phyloP scores from a whole-genome alignment of 2,888 invertebrate species.

The Pristionchus entomophagus region DNA sequence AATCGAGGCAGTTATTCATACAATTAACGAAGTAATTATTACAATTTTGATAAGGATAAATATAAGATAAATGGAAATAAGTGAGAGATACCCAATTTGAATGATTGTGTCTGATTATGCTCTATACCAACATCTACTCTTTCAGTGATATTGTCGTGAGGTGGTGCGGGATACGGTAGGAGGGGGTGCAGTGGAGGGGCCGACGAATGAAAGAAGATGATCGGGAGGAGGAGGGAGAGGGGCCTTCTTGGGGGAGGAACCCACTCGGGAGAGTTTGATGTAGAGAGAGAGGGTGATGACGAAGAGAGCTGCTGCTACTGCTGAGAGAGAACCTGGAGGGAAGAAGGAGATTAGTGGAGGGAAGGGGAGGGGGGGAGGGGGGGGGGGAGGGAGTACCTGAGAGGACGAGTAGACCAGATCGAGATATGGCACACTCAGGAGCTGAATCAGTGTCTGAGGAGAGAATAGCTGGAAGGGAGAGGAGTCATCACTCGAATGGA shows the following conservation, averaged over 20 bases:
- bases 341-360: neutral
- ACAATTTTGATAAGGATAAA: neutral
- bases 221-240: conserved; percentile 43
- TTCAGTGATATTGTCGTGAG: conserved; percentile 30
- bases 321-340: conserved; percentile 24
- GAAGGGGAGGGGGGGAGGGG: neutral
- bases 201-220: conserved; percentile 41
- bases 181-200: conserved; percentile 16
- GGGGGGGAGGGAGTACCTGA: conserved; percentile 51
- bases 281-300: conserved; percentile 50
- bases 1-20: neutral
- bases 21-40: conserved; percentile 6
- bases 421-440: conserved; percentile 61
- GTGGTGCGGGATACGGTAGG: conserved; percentile 43
- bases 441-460: conserved; percentile 19
- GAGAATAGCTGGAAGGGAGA: neutral
- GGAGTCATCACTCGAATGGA: neutral
- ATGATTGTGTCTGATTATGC: conserved; percentile 4
- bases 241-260: neutral
- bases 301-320: conserved; percentile 50
- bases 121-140: neutral
- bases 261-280: conserved; percentile 48
- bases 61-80: neutral
- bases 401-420: conserved; percentile 61
- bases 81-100: conserved; percentile 14